A percentile compares a stretch with the other conserved stretches of the same genome.
Conservation (phyloP, 2,113 vertebrate species). For the Chamaea fasciata region DNA sequence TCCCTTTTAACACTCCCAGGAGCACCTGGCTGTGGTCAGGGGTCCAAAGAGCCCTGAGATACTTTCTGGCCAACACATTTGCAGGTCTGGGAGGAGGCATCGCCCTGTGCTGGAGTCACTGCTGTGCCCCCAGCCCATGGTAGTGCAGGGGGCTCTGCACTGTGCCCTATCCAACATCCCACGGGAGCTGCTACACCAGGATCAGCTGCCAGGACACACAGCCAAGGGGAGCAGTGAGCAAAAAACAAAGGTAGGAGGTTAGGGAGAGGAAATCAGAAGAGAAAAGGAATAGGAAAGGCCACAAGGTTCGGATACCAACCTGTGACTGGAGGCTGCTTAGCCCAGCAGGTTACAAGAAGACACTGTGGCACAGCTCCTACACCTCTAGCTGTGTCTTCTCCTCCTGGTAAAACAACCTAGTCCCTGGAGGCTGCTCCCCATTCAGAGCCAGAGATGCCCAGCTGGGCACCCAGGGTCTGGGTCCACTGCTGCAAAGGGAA, state of each 20-base stretch:
- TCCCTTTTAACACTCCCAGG: not conserved
- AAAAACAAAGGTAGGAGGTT: not conserved
- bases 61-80: accelerated
- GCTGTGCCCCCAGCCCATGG: not conserved
- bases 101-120: not conserved
- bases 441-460: not conserved
- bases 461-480: not conserved
- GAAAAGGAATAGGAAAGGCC: not conserved
- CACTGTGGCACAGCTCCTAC: not conserved
- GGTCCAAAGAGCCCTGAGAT: not conserved
- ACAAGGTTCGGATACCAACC: not conserved
- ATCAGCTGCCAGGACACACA: not conserved
- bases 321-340: not conserved
- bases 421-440: not conserved
- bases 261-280: not conserved
- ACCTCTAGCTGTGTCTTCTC: not conserved
- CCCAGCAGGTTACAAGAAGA: not conserved
- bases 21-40: not conserved
- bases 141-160: not conserved
- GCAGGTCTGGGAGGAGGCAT: not conserved
- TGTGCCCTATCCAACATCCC: not conserved
- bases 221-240: not conserved
- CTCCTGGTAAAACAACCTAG: not conserved
- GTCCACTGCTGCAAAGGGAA: not conserved
- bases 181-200: not conserved